phyloP scores from a whole-genome alignment of 2,113 vertebrate genomes.

The Raja brachyura region DNA sequence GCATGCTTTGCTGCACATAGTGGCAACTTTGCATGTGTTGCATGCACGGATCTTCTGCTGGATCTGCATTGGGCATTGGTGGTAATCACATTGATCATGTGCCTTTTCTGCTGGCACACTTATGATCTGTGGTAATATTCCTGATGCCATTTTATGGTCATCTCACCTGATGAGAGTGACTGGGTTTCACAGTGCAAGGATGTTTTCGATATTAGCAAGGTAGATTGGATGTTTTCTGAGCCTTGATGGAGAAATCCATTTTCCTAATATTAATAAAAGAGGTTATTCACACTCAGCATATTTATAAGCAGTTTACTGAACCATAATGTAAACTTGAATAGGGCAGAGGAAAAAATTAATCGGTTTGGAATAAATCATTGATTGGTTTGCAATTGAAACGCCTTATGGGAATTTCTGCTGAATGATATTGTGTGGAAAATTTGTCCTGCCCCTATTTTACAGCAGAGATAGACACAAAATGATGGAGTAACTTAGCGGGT shows the following conservation, averaged over 20 bases:
- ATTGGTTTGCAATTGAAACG: neutral
- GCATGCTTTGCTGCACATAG: neutral
- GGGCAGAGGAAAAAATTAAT: neutral
- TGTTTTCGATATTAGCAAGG: neutral
- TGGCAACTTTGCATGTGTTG: neutral
- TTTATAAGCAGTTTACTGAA: neutral
- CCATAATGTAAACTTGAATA: neutral
- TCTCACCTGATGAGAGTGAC: neutral
- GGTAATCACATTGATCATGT: neutral
- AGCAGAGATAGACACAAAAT: too few relatives aligned
- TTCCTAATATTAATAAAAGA: neutral
- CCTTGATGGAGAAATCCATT: neutral
- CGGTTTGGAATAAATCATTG: constrained; percentile 25
- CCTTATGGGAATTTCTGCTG: neutral
- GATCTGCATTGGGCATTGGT: neutral
- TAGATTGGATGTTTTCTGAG: neutral
- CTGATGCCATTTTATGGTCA: neutral
- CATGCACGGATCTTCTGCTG: neutral
- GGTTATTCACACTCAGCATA: neutral
- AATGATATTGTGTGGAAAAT: neutral
- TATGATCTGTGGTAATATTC: neutral
- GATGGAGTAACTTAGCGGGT: too few relatives aligned
- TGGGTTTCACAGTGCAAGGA: neutral
- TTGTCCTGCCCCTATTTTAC: neutral
- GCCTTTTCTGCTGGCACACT: neutral